Evolutionary conservation across 2,888 invertebrate species (phyloP).

Genomic region (Ryuthela nishihirai): DNA sequence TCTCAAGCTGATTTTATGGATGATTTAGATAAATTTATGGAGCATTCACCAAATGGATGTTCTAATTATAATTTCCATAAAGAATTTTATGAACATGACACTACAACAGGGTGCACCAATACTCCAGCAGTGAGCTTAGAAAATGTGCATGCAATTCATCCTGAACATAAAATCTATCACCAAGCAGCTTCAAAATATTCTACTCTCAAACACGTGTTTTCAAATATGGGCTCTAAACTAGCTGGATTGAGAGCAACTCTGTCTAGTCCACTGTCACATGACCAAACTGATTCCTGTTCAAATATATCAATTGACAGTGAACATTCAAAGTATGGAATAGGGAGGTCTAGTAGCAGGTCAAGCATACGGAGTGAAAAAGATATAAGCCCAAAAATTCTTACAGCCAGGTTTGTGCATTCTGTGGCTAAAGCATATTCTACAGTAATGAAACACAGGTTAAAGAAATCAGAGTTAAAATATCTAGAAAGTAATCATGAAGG

Average conservation of each 20-base stretch:
- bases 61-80: conserved; percentile 22
- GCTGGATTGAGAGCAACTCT: conserved; percentile 32
- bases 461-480: conserved; percentile 43
- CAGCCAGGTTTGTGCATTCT: conserved; percentile 46
- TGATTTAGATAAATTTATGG: conserved; percentile 57
- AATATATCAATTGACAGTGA: neutral
- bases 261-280: conserved; percentile 15
- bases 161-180: conserved; percentile 71
- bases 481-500: conserved; percentile 13
- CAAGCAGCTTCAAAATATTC: conserved; percentile 56
- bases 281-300: conserved; percentile 3
- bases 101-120: conserved; percentile 48
- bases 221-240: conserved; percentile 44
- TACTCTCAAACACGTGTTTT: conserved; percentile 46
- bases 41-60: conserved; percentile 49
- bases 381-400: conserved; percentile 32
- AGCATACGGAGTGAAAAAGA: conserved; percentile 37
- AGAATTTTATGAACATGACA: conserved; percentile 46
- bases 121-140: conserved; percentile 54
- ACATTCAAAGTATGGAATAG: neutral
- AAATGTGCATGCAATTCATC: conserved; percentile 58
- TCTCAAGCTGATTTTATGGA: conserved; percentile 62
- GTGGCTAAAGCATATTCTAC: conserved; percentile 50
- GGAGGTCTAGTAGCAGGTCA: conserved; percentile 16
- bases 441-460: conserved; percentile 49